Percentiles rank a stretch among this genome's conserved stretches.
Conservation (phyloP, 2,113 vertebrate genomes). For the Actenoides hombroni region DNA sequence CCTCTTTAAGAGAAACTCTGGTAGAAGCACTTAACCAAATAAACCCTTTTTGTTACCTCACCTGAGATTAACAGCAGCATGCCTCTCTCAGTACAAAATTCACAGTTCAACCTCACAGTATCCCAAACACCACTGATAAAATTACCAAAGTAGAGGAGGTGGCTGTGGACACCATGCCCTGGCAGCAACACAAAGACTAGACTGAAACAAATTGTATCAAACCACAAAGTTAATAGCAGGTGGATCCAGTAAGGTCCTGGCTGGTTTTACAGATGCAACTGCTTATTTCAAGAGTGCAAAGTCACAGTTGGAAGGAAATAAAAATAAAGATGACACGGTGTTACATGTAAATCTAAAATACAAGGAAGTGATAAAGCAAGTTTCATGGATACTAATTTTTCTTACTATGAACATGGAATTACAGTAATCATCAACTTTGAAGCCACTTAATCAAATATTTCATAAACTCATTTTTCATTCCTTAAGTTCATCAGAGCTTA, state of each 20-base stretch:
- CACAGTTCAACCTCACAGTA: not conserved
- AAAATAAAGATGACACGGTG: not conserved
- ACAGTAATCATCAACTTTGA: not conserved
- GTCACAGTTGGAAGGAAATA: not conserved
- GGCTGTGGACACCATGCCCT: not conserved
- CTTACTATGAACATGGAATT: not conserved
- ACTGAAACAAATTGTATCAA: not conserved
- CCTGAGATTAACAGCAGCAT: not conserved
- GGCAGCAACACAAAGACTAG: not conserved
- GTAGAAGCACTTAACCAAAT: not conserved
- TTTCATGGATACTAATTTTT: not conserved
- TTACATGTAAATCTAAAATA: not conserved
- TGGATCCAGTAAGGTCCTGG: not conserved
- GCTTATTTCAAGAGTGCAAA: not conserved
- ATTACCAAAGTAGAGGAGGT: not conserved
- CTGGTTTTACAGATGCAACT: not conserved
- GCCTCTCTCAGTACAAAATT: not conserved
- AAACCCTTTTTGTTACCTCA: not conserved
- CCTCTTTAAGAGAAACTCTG: not conserved
- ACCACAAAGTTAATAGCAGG: not conserved
- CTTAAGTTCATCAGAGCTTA: not conserved
- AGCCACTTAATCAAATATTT: not conserved
- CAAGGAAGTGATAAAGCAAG: not conserved
- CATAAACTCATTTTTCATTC: conserved; percentile 11
- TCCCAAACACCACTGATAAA: not conserved